A percentile compares a stretch with the other conserved stretches of the same genome.
Evolutionary conservation across 2,113 vertebrate species (phyloP).

Genomic region (Forbesichthys agassizii): DNA sequence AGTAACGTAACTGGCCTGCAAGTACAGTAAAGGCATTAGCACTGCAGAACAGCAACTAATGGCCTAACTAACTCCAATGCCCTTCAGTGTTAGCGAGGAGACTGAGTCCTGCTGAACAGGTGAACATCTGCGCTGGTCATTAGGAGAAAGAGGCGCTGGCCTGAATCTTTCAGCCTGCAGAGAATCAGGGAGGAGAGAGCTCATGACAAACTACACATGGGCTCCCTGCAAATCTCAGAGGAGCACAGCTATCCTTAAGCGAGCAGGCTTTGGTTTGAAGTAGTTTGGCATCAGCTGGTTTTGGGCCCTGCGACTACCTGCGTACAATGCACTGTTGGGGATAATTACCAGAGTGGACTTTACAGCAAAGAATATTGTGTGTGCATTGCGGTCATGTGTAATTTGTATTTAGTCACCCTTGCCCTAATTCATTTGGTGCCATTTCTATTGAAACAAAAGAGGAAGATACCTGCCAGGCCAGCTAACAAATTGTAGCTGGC

Average conservation of each 20-base stretch:
- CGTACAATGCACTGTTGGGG: not conserved
- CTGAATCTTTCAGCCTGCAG: slow-evolving; percentile 72
- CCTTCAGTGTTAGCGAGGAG: slow-evolving; percentile 34
- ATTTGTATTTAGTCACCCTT: not conserved
- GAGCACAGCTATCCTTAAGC: slow-evolving; percentile 10
- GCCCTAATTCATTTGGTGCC: not conserved
- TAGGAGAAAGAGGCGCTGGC: slow-evolving; percentile 54
- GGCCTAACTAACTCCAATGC: slow-evolving; percentile 12
- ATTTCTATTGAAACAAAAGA: not conserved
- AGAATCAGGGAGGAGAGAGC: slow-evolving; percentile 40
- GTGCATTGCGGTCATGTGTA: not conserved
- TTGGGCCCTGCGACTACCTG: not conserved
- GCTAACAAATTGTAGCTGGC: not conserved
- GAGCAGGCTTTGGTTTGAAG: not conserved
- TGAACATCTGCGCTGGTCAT: slow-evolving; percentile 66
- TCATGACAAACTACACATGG: slow-evolving; percentile 64
- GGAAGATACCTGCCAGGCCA: not conserved
- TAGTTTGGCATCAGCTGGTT: slow-evolving; percentile 5
- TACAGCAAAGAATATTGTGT: not conserved
- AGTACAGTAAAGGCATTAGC: not conserved
- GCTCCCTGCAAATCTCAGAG: slow-evolving; percentile 42
- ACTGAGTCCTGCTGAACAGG: slow-evolving; percentile 20
- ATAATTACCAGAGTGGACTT: slow-evolving; percentile 7
- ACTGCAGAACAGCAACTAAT: slow-evolving; percentile 22
- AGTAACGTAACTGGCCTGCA: not conserved